phyloP scores from a whole-genome alignment of 2,113 vertebrate species.

The Siniperca chuatsi region DNA sequence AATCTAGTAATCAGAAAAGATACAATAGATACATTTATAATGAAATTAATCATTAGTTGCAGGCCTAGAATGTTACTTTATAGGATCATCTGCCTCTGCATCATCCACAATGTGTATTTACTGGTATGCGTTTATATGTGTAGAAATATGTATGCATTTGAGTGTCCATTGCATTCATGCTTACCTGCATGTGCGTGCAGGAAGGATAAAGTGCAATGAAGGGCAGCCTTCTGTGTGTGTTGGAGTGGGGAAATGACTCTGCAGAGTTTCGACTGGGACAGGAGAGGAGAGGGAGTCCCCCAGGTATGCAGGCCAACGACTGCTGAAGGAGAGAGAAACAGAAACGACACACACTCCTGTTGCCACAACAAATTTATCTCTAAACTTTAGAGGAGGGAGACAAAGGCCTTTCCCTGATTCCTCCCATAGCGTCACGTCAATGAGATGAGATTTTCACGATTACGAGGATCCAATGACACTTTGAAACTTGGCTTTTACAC shows the following conservation, averaged over 20 bases:
- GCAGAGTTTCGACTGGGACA: slow-evolving; percentile 31
- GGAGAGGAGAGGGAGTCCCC: slow-evolving; percentile 48
- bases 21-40: neutral
- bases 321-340: slow-evolving; percentile 3
- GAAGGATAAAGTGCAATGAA: neutral
- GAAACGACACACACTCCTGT: slow-evolving; percentile 37
- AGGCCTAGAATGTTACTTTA: neutral
- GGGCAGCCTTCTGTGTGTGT: neutral
- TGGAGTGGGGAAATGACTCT: slow-evolving; percentile 16
- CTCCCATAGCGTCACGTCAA: neutral
- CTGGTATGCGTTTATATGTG: neutral
- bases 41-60: neutral
- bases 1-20: neutral
- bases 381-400: slow-evolving; percentile 28
- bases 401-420: slow-evolving; percentile 29
- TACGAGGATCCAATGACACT: neutral
- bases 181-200: slow-evolving; percentile 1
- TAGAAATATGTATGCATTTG: neutral
- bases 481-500: slow-evolving; percentile 1
- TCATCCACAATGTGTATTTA: neutral
- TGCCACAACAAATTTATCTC: slow-evolving; percentile 43
- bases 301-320: slow-evolving; percentile 38
- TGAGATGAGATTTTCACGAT: neutral
- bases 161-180: neutral
- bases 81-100: no score